Conservation (phyloP, 23 tunicate genomes). For the Corella eumyota region DNA sequence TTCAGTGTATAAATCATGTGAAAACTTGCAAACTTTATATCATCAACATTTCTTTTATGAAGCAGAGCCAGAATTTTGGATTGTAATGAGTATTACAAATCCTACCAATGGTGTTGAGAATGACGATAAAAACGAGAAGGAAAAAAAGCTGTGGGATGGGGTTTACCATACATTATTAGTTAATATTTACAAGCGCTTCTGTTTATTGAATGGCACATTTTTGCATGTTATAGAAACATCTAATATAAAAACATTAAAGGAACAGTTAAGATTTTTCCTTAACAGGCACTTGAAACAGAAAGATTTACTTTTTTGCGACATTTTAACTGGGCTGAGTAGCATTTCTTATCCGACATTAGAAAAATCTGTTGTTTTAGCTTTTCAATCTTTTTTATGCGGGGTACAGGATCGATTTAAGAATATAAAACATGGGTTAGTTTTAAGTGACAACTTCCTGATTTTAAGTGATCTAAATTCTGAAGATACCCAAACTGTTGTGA, state of each 20-base stretch:
- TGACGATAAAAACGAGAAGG: slow-evolving; percentile 1
- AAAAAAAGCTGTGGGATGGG: slow-evolving; percentile 5
- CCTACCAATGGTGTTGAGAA: not conserved
- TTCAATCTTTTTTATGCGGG: slow-evolving; percentile 19
- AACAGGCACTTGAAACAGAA: slow-evolving; percentile 3
- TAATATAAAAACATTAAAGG: slow-evolving; percentile 8
- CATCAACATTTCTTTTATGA: slow-evolving; percentile 49
- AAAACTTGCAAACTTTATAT: slow-evolving; percentile 42
- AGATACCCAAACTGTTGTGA: slow-evolving; percentile 18
- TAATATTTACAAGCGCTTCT: slow-evolving; percentile 25
- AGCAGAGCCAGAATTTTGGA: slow-evolving; percentile 72
- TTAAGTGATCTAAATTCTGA: slow-evolving; percentile 13
- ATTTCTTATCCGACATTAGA: slow-evolving; percentile 7
- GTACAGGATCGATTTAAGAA: slow-evolving; percentile 15
- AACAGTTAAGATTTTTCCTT: slow-evolving; percentile 15
- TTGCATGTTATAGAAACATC: not conserved
- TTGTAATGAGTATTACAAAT: slow-evolving; percentile 32
- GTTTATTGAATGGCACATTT: slow-evolving; percentile 32
- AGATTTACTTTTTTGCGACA: slow-evolving; percentile 4
- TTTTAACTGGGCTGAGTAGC: slow-evolving; percentile 15
- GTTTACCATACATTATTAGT: slow-evolving; percentile 24
- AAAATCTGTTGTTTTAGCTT: slow-evolving; percentile 9
- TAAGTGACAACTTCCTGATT: slow-evolving; percentile 8
- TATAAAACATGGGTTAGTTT: slow-evolving; percentile 11
- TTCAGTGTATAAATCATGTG: slow-evolving; percentile 39